Evolutionary conservation across 2,888 invertebrate species (phyloP).

Genomic region (Limnephilus rhombicus): DNA sequence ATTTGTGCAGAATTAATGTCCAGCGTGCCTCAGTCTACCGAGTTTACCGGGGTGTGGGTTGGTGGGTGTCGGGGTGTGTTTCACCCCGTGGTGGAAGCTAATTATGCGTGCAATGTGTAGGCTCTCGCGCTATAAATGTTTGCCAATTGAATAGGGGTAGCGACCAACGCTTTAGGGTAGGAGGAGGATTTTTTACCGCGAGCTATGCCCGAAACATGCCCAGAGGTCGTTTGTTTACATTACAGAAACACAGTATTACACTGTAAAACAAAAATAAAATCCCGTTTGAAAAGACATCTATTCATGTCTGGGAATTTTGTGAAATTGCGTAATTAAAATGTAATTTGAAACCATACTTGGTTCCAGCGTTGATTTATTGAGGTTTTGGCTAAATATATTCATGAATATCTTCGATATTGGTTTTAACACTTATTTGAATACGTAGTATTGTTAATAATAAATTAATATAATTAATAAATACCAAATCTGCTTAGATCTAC

Average conservation of each 20-base stretch:
- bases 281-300: background rate
- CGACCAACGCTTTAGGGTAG: background rate
- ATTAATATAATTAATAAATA: background rate
- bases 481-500: background rate
- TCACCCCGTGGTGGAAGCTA: slow-evolving; percentile 38
- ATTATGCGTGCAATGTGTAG: slow-evolving; percentile 59
- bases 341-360: background rate
- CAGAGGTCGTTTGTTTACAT: slow-evolving; percentile 37
- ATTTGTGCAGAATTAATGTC: slow-evolving; percentile 63
- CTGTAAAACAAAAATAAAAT: slow-evolving; percentile 23
- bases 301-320: background rate
- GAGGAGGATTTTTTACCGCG: slow-evolving; percentile 12
- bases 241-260: background rate
- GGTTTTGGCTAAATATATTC: background rate
- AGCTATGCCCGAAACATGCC: background rate
- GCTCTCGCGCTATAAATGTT: slow-evolving; percentile 53
- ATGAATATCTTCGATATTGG: background rate
- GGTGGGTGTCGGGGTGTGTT: background rate
- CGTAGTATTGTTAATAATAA: background rate
- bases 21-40: slow-evolving; percentile 37
- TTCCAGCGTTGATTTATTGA: background rate
- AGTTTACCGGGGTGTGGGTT: background rate
- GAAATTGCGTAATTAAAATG: background rate
- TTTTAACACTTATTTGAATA: background rate
- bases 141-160: slow-evolving; percentile 53